Conservation (phyloP, 30 jellyfish, hydroid and myxozoan genomes). For the Sanderia malayensis region DNA sequence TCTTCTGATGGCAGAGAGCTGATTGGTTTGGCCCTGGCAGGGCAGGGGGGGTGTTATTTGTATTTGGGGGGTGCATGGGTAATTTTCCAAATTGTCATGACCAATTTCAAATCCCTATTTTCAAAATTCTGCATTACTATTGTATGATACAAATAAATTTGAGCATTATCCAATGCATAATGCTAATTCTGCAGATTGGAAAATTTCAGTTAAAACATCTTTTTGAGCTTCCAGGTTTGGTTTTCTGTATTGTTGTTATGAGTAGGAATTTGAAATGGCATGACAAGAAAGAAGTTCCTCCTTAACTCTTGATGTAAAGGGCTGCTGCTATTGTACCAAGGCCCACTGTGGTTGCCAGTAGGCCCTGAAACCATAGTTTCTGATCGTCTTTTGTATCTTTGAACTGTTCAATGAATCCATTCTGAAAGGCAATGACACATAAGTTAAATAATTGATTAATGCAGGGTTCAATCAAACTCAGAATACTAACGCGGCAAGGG, state of each 20-base stretch:
- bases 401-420: conserved; percentile 80
- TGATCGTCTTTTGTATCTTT: conserved; percentile 70
- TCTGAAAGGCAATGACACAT: conserved; percentile 44
- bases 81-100: background rate
- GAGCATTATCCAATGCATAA: no score
- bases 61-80: no score
- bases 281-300: background rate
- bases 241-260: background rate
- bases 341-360: conserved; percentile 95
- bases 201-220: background rate
- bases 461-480: no score
- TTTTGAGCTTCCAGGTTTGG: background rate
- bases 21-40: no score
- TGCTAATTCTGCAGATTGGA: background rate
- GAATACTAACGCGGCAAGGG: no score
- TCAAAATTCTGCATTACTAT: background rate
- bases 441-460: no score
- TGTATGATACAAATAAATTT: background rate
- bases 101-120: background rate
- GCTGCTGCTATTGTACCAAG: conserved; percentile 99
- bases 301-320: conserved; percentile 79
- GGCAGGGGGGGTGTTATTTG: no score
- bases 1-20: no score
- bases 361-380: conserved; percentile 85
- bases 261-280: background rate